These are phyloP conservation scores for Sebastes oblongus DNA, from an alignment of 2,797 vertebrate species.

Conservation along the genomic window DNA sequence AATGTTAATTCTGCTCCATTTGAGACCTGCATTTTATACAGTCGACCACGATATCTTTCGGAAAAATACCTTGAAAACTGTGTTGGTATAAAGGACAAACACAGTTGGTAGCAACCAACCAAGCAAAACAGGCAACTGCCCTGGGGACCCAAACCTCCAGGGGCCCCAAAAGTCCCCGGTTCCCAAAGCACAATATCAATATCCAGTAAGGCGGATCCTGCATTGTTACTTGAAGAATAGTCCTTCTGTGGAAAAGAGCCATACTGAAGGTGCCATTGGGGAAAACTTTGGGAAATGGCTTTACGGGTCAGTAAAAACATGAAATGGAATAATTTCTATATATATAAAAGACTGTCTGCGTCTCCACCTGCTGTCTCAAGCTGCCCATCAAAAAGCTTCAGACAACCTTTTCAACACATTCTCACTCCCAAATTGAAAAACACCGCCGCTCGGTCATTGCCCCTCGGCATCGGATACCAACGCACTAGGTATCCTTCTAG, in stretches of 20 bases:
- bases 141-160: not conserved
- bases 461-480: not conserved
- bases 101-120: not conserved
- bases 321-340: not conserved
- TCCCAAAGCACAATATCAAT: not conserved
- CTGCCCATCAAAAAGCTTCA: not conserved
- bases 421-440: fast-evolving
- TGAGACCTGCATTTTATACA: not conserved
- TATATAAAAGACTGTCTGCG: not conserved
- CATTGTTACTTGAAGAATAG: not conserved
- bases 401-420: not conserved
- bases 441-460: not conserved
- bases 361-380: not conserved
- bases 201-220: not conserved
- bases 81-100: not conserved
- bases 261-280: not conserved
- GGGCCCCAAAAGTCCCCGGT: not conserved
- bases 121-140: not conserved
- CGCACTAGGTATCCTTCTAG: fast-evolving
- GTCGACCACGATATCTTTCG: not conserved
- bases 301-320: not conserved
- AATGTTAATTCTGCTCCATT: not conserved
- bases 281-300: not conserved
- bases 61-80: not conserved
- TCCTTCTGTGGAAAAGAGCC: not conserved